Percentiles rank a stretch among this genome's conserved stretches.
Conservation (phyloP, 2,113 vertebrate genomes). For the Colaptes auratus region DNA sequence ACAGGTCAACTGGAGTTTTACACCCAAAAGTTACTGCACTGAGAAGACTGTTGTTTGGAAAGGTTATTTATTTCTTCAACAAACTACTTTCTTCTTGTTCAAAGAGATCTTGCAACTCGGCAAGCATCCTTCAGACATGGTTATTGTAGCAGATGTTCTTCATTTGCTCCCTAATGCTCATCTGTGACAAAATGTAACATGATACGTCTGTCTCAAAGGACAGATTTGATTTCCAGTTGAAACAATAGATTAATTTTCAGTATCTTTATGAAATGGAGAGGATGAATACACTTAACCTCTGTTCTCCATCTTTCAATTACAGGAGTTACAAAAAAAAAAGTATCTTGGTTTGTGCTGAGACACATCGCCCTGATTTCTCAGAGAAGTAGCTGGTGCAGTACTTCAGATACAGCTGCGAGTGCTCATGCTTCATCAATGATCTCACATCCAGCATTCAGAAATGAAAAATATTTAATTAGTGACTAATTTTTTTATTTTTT, state of each 20-base stretch:
- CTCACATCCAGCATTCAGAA: neutral
- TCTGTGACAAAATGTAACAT: neutral
- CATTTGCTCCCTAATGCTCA: neutral
- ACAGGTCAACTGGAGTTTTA: neutral
- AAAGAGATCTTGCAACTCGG: neutral
- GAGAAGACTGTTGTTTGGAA: neutral
- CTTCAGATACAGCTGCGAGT: neutral
- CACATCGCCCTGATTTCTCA: neutral
- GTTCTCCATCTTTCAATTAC: neutral
- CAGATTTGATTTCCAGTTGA: conserved; percentile 7
- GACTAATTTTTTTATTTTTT: too few species aligned
- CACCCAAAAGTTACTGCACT: neutral
- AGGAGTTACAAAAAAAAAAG: neutral
- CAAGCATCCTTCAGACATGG: neutral
- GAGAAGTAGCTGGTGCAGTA: neutral
- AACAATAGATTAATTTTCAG: neutral
- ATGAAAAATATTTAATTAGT: neutral
- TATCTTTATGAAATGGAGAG: conserved; percentile 32
- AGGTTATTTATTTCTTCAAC: neutral
- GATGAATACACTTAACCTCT: conserved; percentile 21
- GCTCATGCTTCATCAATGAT: neutral
- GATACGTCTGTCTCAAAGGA: conserved; percentile 10
- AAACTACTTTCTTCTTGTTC: neutral
- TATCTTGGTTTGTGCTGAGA: neutral
- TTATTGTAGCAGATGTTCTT: neutral